Base-by-base conservation (phyloP, 1,140 invertebrate species). In the Drosophila kepulauana region DNA sequence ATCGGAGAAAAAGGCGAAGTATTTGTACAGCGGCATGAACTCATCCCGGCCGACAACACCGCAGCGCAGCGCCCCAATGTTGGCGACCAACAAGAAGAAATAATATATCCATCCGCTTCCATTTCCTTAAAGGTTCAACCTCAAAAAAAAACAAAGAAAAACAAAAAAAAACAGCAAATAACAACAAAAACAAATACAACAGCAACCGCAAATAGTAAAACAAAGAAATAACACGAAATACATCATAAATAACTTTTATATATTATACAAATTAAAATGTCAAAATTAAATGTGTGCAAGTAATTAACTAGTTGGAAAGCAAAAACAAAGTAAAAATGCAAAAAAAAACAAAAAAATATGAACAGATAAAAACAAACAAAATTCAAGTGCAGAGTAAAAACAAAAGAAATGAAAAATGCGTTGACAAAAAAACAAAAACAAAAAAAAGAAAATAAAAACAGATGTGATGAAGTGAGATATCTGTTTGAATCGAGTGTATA, bases 1-100 rank as follows among this genome's bases (percentile, higher is more conserved):
- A 82, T 99, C 98, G 48, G 99, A 99, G 93, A 99, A 99, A 94
- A 99, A 99, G 94, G 98, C 98, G 35, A 99, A 99, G 93, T 99
- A 99, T 93, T 98, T 99, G 93, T 99, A 99, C 93, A 95, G 95
- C 79, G 96, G 96, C 74, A 95, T 96, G 93, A 97, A 97, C 91
- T 95, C 95, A 61, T 96, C 96, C 35, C 95, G 96, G 93, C 96
- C 96, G 71, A 95, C 96, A 73, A 98, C 98, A 87, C 98, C 98
- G 76, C 98, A 98, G 81, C 94, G 97, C 92, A 96, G 96, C 92
- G 95, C 96, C 79, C 94, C 94, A 68, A 79, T 91, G 79, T 76
- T 92, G 69, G 81, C 90, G 77, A 91, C 93, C 72, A 94, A 94
- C 78, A 97, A 97, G 93, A 97, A 97, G 94, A 97, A 97, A 95